Base-by-base conservation (phyloP, 2,888 invertebrate species). In the Eumacrocentrus americanus region DNA sequence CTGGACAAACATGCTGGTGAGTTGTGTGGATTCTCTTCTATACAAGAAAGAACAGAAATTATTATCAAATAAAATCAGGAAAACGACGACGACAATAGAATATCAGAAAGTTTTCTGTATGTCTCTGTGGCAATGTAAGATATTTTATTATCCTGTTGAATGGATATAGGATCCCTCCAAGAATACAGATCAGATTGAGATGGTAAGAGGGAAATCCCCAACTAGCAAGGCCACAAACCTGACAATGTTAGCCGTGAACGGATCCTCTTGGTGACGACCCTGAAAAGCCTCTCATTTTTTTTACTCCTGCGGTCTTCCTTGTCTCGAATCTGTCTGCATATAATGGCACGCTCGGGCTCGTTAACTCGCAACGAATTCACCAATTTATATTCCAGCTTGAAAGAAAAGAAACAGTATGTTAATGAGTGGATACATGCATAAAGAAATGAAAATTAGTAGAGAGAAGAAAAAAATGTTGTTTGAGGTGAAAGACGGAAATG, bases 1-100 rank as follows among this genome's bases (percentile, higher is more conserved):
- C n/a, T n/a, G n/a, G n/a, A n/a, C n/a, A n/a, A n/a, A n/a, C n/a
- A n/a, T n/a, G 90, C 91, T 85, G 92, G 92, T 92, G 82, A 88
- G 89, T 83, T n/a, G 29, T 6, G 52, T 40, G 47, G 38, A 23
- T 23, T 42, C 7, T n/a, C n/a, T n/a, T n/a, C n/a, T n/a, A n/a
- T n/a, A n/a, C n/a, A n/a, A n/a, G n/a, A n/a, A n/a, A n/a, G n/a
- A n/a, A n/a, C n/a, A n/a, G n/a, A 29, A 7, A 38, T 18, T 38
- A 47, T 14, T 46, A 23, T 22, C n/a, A 12, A n/a, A 51, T 22
- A 9, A 51, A 37, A 20, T 50, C 16, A 1, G n/a, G n/a, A n/a
- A 38, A 14, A 11, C 3, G 38, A 38, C 9, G 14, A 12, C 14
- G 38, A 12, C 38, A 29, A 29, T 29, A 29, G 9, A 29, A 29